Percentiles rank a stretch among this genome's conserved stretches.
phyloP scores from a whole-genome alignment of 2,113 vertebrate genomes.

The Limnothrissa miodon region DNA sequence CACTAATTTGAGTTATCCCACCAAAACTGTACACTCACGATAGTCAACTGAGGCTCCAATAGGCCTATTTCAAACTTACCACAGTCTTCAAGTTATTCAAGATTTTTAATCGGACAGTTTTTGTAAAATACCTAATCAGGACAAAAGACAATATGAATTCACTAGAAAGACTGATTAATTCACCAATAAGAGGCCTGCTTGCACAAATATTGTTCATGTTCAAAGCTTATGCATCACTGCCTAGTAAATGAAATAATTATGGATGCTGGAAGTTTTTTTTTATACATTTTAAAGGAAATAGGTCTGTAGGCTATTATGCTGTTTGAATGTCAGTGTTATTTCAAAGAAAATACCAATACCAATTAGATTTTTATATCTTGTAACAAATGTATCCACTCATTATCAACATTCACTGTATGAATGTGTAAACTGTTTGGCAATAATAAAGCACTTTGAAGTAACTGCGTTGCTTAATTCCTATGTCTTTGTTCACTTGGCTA shows the following conservation, averaged over 20 bases:
- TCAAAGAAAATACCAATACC: not conserved
- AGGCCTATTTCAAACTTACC: not conserved
- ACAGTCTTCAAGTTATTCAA: not conserved
- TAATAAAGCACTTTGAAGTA: slow-evolving; percentile 17
- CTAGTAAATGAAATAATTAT: not conserved
- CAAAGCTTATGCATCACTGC: not conserved
- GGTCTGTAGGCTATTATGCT: not conserved
- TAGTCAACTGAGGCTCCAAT: not conserved
- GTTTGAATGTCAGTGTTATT: not conserved
- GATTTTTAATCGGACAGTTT: not conserved
- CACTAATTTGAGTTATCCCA: not conserved
- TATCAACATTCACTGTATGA: not conserved
- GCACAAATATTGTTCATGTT: not conserved
- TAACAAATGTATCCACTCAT: not conserved
- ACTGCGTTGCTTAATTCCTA: not conserved
- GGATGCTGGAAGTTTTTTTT: not conserved
- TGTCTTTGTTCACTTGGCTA: not conserved
- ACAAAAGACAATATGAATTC: not conserved
- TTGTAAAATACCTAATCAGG: not conserved
- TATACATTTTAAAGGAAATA: not conserved
- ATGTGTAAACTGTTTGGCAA: slow-evolving; percentile 6
- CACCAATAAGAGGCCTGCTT: not conserved
- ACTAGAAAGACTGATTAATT: not conserved
- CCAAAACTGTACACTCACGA: not conserved
- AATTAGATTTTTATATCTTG: not conserved